Evolutionary conservation across 2,113 vertebrate genomes (phyloP).

Genomic region (Butastur rufipennis): DNA sequence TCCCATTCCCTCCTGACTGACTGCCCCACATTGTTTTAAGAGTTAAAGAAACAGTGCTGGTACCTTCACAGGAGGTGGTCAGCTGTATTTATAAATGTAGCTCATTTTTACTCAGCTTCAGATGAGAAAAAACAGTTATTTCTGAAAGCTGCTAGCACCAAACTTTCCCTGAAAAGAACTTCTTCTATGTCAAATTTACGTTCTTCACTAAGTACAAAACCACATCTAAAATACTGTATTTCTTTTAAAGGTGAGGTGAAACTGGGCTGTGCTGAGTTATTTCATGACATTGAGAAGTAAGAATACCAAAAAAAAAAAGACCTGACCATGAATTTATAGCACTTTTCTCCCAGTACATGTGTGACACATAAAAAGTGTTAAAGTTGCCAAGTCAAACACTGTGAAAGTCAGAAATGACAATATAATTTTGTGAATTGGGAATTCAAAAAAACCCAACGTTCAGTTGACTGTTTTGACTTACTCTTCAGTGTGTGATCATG

Average conservation of each 20-base stretch:
- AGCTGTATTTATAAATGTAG: not conserved
- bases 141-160: not conserved
- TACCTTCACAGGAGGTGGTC: not conserved
- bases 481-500: not conserved
- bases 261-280: not conserved
- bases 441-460: not conserved
- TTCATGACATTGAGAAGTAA: not conserved
- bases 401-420: conserved; percentile 12
- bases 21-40: not conserved
- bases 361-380: not conserved
- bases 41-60: not conserved
- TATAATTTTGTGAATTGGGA: not conserved
- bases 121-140: not conserved
- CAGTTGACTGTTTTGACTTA: not conserved
- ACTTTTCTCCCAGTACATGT: not conserved
- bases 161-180: not conserved
- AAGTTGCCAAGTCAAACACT: conserved; percentile 24
- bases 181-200: not conserved
- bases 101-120: not conserved
- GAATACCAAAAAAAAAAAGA: not conserved
- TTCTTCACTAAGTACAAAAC: conserved; percentile 15
- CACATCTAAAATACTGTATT: conserved; percentile 10
- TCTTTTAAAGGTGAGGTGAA: not conserved
- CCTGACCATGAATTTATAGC: not conserved
- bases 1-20: not conserved